Evolutionary conservation across 2,797 vertebrate genomes (phyloP).

Genomic region (Darevskia nairensis): DNA sequence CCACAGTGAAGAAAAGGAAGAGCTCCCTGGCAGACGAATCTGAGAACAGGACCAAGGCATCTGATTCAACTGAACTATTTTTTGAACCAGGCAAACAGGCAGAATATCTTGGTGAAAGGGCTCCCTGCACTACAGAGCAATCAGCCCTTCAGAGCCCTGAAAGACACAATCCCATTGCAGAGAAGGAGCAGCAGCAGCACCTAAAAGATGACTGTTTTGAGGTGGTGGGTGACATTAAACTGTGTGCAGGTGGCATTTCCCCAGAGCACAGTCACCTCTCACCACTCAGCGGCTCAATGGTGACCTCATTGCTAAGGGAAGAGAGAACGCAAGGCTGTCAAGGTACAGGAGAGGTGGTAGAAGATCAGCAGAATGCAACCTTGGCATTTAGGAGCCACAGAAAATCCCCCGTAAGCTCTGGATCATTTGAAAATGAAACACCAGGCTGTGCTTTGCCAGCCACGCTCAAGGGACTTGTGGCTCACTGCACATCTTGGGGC

Average conservation of each 20-base stretch:
- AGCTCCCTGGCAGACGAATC: rapidly evolving
- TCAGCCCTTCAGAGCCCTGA: not conserved
- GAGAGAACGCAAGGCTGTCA: conserved; percentile 60
- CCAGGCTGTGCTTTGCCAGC: not conserved
- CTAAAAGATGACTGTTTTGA: conserved; percentile 46
- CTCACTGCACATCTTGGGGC: not conserved
- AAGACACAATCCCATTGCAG: conserved; percentile 41
- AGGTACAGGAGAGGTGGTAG: conserved; percentile 35
- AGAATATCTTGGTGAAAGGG: rapidly evolving
- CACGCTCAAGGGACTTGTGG: not conserved
- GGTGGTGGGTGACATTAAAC: not conserved
- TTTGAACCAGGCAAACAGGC: not conserved
- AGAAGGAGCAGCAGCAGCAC: conserved; percentile 36
- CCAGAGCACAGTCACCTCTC: conserved; percentile 55
- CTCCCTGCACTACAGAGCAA: not conserved
- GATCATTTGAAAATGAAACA: conserved; percentile 46
- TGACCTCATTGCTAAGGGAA: conserved; percentile 49
- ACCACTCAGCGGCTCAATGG: not conserved
- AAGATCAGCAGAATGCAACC: conserved; percentile 64
- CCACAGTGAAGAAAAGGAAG: not conserved
- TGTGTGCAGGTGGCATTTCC: conserved; percentile 57
- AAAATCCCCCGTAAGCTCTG: conserved; percentile 49
- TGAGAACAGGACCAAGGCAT: not conserved
- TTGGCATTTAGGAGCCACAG: conserved; percentile 70
- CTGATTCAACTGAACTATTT: not conserved